Conservation (phyloP, 1,140 invertebrate genomes). For the Pseudomyrmex dendroicus region DNA sequence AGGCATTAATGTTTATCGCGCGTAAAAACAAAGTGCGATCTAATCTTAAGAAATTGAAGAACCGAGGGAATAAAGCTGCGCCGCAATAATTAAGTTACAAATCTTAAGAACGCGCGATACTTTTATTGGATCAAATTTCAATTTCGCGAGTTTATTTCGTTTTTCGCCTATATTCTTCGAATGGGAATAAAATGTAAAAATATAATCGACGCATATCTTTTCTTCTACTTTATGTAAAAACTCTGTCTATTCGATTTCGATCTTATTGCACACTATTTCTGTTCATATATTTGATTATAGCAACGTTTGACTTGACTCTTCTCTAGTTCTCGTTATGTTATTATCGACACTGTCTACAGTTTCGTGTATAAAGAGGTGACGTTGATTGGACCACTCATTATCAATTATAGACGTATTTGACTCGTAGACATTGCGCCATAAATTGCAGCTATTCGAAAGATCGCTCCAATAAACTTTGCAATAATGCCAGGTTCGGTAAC, state of each 20-base stretch:
- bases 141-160: neutral
- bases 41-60: constrained; percentile 33
- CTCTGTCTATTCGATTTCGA: too few species aligned
- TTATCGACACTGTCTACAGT: neutral
- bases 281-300: constrained; percentile 1
- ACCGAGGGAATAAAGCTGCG: neutral
- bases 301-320: neutral
- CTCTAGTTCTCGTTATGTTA: constrained; percentile 24
- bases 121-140: neutral
- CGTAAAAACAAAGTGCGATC: constrained; percentile 47
- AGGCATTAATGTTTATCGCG: constrained; percentile 43
- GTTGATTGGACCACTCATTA: constrained; percentile 20
- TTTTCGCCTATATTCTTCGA: neutral
- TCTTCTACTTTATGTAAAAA: too few species aligned
- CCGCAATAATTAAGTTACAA: constrained; percentile 32
- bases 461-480: constrained; percentile 41
- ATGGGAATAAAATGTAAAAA: too few species aligned
- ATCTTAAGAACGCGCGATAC: neutral
- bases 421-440: constrained; percentile 39
- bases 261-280: neutral
- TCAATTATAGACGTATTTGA: constrained; percentile 39
- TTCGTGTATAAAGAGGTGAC: constrained; percentile 11
- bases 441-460: constrained; percentile 56
- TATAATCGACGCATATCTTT: too few species aligned
- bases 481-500: constrained; percentile 65